Base-by-base conservation (phyloP, 2,888 invertebrate species). In the Nemurella pictetii region DNA sequence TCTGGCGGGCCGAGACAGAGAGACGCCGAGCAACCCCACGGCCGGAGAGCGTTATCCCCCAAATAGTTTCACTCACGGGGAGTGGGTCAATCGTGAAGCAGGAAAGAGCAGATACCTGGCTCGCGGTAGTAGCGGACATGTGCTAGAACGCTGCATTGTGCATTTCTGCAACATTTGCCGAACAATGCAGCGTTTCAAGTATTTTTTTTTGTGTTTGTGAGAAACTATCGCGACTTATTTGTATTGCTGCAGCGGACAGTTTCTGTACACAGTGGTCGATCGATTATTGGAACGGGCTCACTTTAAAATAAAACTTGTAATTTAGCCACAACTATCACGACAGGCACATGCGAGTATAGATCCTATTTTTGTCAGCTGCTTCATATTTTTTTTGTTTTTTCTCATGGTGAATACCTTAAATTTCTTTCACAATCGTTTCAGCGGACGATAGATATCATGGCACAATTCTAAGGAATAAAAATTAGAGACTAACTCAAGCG, bases 1-100 rank as follows among this genome's bases (percentile, higher is more conserved):
- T 82, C 72, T 72, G 72, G 82, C 28, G 72, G 55, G 26, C n/a
- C 27, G 82, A 82, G 82, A 82, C 82, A 20, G n/a, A 4, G 28
- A 27, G 82, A 55, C 82, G 82, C 82, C 82, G 82, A 29, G 78
- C 29, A 77, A 77, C 7, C n/a, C n/a, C n/a, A 78, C 29, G 75
- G 27, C 20, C 25, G 25, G 27, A 28, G n/a, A 55, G 15, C 55
- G 15, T 12, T 20, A 55, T 1, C 12, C 55, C 20, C 55, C 55
- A 55, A 55, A 55, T 55, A 7, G 55, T 55, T 55, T 7, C 55
- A 55, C 55, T 55, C 55, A 55, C 55, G 55, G 12, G 55, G 55
- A 55, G 5, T 55, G 55, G 55, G 55, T 55, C 55, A 55, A 3
- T 55, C 55, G 55, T 12, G 55, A 20, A 55, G 20, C 55, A 55